Conservation (phyloP, 2,113 vertebrate species). For the Riparia riparia region DNA sequence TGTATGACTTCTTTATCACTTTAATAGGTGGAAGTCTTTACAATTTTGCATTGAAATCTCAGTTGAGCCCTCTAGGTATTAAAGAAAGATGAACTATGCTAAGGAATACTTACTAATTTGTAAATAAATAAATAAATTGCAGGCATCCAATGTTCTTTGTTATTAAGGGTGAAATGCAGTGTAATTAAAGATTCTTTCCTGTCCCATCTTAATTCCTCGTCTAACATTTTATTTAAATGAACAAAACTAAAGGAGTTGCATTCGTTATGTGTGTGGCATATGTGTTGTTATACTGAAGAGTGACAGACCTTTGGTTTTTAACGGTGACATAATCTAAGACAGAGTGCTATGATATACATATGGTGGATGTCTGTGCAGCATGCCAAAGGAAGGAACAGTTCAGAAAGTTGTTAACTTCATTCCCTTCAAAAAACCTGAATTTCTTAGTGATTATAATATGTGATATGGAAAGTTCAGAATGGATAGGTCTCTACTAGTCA, state of each 20-base stretch:
- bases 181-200: neutral
- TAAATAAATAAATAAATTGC: neutral
- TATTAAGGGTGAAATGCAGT: neutral
- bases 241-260: neutral
- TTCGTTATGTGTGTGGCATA: neutral
- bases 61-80: neutral
- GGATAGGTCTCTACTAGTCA: neutral
- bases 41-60: neutral
- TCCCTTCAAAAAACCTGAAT: neutral
- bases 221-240: neutral
- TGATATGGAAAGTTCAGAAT: neutral
- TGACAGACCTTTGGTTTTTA: constrained; percentile 56
- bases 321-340: neutral
- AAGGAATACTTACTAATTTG: neutral
- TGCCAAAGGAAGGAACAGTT: constrained; percentile 24
- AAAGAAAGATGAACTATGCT: neutral
- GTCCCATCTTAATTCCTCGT: neutral
- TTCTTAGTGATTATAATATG: neutral
- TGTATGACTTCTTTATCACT: neutral
- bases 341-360: neutral
- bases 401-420: constrained; percentile 36
- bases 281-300: constrained; percentile 17
- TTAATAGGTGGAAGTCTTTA: neutral
- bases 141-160: neutral
- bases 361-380: constrained; percentile 14